Evolutionary conservation across 2,797 vertebrate species (phyloP), one percentile per base, ranked within the genome.

Genomic region (Chaetodon trifasciatus): DNA sequence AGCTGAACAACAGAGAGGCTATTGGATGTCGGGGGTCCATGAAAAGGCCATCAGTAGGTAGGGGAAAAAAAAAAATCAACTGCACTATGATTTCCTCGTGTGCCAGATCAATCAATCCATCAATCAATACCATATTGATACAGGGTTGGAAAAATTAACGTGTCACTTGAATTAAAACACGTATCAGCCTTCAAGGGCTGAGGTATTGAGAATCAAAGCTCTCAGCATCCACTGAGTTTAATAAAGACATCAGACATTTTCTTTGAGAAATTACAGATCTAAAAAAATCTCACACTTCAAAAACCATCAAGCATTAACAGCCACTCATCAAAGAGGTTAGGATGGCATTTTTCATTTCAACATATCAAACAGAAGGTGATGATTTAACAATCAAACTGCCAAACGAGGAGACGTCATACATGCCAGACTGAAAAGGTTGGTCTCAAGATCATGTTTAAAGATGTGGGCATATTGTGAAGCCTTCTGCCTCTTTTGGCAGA

Each of bases 391-490:
- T 49, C 60, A 60, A 75, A 61, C 55, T 44, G 64, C 52, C 60
- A 76, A 83, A 78, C 2, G 35, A 39, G 4, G 50, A 84, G 47
- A 76, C 13, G 37, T 71, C 50, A 50, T 2, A 16, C 35, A 23
- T 61, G 21, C 35, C 62, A 65, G 70, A 72, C 58, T 72, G 50
- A 63, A 49, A 79, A 79, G 75, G 86, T 86, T 81, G 56, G 66
- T 75, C 70, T 84, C 8, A 8, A 71, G 69, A 85, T 83, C 55
- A 55, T 53, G 73, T 76, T 85, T 81, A 60, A 86, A 85, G 71
- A 85, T 28, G 73, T 61, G n/a, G 66, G 64, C 82, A 90, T 88
- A 84, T 88, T 91, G 82, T 19, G 46, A 63, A 60, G 70, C 87
- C 85, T 79, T 88, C 80, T 89, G 82, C 64, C 65, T 87, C 56